Conservation (phyloP, 2,113 vertebrate genomes). For the Macaca nemestrina region DNA sequence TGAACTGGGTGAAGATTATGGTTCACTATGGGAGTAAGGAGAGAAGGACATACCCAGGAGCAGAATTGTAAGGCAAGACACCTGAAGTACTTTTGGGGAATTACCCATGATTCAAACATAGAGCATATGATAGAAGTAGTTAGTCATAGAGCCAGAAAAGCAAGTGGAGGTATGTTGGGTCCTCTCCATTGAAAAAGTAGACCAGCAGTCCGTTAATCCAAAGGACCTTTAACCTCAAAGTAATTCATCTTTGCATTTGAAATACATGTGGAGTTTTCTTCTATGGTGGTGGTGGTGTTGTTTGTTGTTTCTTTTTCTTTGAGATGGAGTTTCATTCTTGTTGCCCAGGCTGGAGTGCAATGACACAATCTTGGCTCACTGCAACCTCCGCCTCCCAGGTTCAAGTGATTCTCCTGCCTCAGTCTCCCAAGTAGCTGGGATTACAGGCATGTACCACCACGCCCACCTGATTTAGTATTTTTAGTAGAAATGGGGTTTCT, state of each 20-base stretch:
- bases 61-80: not conserved
- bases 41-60: not conserved
- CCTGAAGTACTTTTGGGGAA: not conserved
- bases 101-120: not conserved
- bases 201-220: not conserved
- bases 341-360: too few relatives aligned
- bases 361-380: too few relatives aligned
- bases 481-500: too few relatives aligned
- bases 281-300: too few relatives aligned
- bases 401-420: too few relatives aligned
- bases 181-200: not conserved
- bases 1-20: not conserved
- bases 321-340: too few relatives aligned
- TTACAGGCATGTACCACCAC: too few relatives aligned
- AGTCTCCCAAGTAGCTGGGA: too few relatives aligned
- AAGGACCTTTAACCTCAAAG: not conserved
- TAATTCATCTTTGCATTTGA: conserved; percentile 25
- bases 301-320: too few relatives aligned
- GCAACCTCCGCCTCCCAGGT: too few relatives aligned
- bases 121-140: not conserved
- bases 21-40: not conserved
- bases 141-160: not conserved
- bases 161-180: not conserved
- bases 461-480: too few relatives aligned
- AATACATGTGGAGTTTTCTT: not conserved